phyloP scores from a whole-genome alignment of 2,888 invertebrate genomes.

The Leucophora obtusa region DNA sequence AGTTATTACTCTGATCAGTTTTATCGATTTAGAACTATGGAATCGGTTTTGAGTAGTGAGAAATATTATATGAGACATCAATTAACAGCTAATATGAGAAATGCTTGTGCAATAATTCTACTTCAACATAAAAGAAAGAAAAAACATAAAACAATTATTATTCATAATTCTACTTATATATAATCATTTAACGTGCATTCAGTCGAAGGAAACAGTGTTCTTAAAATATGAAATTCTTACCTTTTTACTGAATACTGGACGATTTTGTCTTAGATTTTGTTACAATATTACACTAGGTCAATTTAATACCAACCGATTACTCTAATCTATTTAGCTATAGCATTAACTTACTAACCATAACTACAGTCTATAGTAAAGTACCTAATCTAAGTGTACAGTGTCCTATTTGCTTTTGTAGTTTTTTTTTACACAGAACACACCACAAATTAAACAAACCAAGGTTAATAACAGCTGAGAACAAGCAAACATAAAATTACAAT shows the following conservation, averaged over 20 bases:
- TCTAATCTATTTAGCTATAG: neutral
- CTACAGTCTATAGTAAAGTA: neutral
- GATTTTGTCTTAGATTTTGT: neutral
- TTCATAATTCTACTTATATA: too few species aligned
- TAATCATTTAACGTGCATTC: too few species aligned
- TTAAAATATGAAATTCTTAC: neutral
- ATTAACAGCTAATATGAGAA: slow-evolving; percentile 1
- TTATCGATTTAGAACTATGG: neutral
- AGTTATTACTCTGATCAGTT: neutral
- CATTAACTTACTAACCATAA: neutral
- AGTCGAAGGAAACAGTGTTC: neutral
- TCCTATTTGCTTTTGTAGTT: neutral
- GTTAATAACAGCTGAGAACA: slow-evolving; percentile 60
- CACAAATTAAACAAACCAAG: slow-evolving; percentile 69
- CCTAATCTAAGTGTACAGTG: neutral
- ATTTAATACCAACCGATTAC: neutral
- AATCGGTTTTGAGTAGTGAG: neutral
- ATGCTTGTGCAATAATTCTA: neutral
- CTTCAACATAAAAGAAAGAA: neutral
- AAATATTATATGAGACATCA: neutral
- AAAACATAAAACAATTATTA: neutral
- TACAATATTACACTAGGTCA: neutral
- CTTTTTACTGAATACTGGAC: neutral
- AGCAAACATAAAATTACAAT: slow-evolving; percentile 40
- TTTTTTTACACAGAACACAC: slow-evolving; percentile 68